phyloP scores from a whole-genome alignment of 2,113 vertebrate genomes.

The Alligator sinensis region DNA sequence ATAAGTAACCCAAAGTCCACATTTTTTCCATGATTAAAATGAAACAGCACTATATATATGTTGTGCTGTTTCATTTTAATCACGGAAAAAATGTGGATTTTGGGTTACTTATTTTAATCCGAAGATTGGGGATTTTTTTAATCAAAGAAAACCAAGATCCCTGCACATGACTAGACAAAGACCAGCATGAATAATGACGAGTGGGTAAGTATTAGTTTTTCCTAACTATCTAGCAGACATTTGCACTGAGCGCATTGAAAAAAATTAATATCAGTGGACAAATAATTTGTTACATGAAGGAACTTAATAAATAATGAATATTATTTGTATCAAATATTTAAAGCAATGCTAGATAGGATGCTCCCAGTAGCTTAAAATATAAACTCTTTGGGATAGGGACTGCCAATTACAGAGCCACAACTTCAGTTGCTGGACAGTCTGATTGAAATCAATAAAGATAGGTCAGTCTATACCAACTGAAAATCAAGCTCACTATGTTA shows the following conservation, averaged over 20 bases:
- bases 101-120: too few relatives aligned
- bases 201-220: not conserved
- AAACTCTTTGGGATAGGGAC: not conserved
- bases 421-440: not conserved
- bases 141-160: too few relatives aligned
- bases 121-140: too few relatives aligned
- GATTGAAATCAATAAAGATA: not conserved
- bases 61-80: too few relatives aligned
- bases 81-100: too few relatives aligned
- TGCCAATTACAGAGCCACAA: not conserved
- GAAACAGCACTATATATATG: too few relatives aligned
- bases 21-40: too few relatives aligned
- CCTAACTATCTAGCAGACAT: not conserved
- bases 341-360: not conserved
- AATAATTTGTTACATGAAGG: not conserved
- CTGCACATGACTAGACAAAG: not conserved
- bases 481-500: not conserved
- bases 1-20: too few relatives aligned
- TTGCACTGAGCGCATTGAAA: not conserved
- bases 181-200: not conserved
- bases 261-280: not conserved
- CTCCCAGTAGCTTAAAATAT: not conserved
- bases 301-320: not conserved
- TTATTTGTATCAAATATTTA: not conserved
- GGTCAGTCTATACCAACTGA: not conserved